A percentile compares a stretch with the other conserved stretches of the same genome.
These are phyloP conservation scores for Heliconius hewitsoni DNA, from an alignment of 1,140 invertebrate genomes.

Conservation along the genomic window DNA sequence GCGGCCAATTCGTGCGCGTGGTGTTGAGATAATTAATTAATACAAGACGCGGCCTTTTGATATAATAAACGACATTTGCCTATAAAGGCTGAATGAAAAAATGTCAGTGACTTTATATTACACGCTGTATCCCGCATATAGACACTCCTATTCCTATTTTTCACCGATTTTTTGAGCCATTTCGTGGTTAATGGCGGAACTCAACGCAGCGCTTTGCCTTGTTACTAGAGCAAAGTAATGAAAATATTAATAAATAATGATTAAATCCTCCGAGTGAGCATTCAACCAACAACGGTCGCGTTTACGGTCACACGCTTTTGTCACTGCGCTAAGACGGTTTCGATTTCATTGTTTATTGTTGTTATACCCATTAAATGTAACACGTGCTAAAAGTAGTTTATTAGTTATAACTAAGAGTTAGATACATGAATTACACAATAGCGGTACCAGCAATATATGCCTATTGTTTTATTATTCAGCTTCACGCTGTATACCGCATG, in stretches of 20 bases:
- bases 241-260: too few species aligned
- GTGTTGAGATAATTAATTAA: slow-evolving; percentile 49
- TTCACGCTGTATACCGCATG: too few species aligned
- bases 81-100: slow-evolving; percentile 5
- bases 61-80: slow-evolving; percentile 38
- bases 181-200: too few species aligned
- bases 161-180: too few species aligned
- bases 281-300: too few species aligned
- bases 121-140: too few species aligned
- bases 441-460: not conserved
- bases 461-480: not conserved
- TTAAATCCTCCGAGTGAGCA: too few species aligned
- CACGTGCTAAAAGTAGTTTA: not conserved
- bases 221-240: too few species aligned
- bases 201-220: too few species aligned
- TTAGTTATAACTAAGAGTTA: not conserved
- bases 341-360: not conserved
- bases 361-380: not conserved
- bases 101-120: not conserved
- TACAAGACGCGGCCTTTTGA: slow-evolving; percentile 41
- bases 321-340: too few species aligned
- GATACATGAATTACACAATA: not conserved
- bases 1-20: slow-evolving; percentile 28
- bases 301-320: too few species aligned
- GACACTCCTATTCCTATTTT: too few species aligned